Conservation (phyloP, 2,113 vertebrate species). For the Corapipo altera region DNA sequence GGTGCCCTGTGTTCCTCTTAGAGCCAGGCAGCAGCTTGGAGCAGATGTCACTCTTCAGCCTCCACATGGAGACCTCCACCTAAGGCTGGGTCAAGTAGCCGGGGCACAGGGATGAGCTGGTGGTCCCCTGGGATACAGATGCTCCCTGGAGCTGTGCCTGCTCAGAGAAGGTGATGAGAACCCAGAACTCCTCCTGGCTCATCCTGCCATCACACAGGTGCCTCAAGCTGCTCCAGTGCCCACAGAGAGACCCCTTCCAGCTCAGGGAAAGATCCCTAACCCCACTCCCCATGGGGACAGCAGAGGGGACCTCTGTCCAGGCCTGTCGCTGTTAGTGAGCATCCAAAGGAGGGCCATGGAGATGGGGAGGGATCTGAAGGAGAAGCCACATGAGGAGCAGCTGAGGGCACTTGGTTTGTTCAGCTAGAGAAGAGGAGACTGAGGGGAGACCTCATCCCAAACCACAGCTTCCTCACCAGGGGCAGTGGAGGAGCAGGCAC, state of each 20-base stretch:
- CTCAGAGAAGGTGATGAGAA: neutral
- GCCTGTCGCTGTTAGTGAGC: rapidly evolving
- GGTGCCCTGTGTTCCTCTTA: neutral
- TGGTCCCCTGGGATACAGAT: neutral
- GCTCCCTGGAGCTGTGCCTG: neutral
- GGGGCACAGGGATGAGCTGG: neutral
- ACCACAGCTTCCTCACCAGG: neutral
- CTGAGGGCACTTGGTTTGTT: neutral
- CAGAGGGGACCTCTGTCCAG: neutral
- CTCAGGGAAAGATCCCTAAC: rapidly evolving
- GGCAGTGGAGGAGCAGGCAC: neutral
- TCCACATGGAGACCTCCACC: rapidly evolving
- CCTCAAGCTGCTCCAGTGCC: neutral
- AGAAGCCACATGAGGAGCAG: neutral
- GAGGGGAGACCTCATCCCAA: neutral
- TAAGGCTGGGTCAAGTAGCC: neutral
- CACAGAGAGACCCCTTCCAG: neutral
- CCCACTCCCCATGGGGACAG: neutral
- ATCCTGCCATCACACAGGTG: rapidly evolving
- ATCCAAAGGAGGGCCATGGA: neutral
- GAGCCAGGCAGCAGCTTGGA: neutral
- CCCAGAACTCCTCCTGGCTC: neutral
- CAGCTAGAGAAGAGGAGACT: neutral
- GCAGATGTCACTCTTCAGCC: neutral
- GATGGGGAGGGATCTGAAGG: neutral